Conservation (phyloP, 1,140 invertebrate genomes). For the Apocrypta bakeri region DNA sequence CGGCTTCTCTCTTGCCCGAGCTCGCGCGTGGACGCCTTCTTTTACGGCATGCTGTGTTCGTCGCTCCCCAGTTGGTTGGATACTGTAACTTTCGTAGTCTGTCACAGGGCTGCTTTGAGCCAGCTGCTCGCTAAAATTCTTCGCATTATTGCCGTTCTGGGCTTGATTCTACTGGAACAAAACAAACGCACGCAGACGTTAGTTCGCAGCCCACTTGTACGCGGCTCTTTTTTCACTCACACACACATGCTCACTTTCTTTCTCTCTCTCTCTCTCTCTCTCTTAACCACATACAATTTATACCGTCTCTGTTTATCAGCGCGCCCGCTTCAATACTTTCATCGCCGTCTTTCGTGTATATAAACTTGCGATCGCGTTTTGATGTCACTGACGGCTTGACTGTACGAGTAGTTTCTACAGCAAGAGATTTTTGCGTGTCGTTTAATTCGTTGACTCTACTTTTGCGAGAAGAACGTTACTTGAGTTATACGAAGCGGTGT, state of each 20-base stretch:
- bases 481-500: not conserved
- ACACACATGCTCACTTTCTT: not conserved
- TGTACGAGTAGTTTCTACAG: not conserved
- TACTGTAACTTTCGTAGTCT: not conserved
- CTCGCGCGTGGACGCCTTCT: not conserved
- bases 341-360: no score
- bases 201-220: not conserved
- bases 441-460: not conserved
- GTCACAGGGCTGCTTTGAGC: constrained; percentile 27
- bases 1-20: constrained; percentile 27
- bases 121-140: not conserved
- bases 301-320: no score
- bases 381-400: not conserved
- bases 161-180: not conserved
- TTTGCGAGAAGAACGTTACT: not conserved
- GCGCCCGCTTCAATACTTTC: no score
- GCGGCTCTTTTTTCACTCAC: not conserved
- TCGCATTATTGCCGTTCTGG: constrained; percentile 1
- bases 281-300: no score
- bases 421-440: not conserved
- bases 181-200: constrained; percentile 29
- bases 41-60: constrained; percentile 43
- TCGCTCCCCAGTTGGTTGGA: not conserved
- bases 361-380: not conserved
- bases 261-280: not conserved